These are phyloP conservation scores for Poecilus cupreus DNA, from an alignment of 2,888 invertebrate species.

Conservation along the genomic window DNA sequence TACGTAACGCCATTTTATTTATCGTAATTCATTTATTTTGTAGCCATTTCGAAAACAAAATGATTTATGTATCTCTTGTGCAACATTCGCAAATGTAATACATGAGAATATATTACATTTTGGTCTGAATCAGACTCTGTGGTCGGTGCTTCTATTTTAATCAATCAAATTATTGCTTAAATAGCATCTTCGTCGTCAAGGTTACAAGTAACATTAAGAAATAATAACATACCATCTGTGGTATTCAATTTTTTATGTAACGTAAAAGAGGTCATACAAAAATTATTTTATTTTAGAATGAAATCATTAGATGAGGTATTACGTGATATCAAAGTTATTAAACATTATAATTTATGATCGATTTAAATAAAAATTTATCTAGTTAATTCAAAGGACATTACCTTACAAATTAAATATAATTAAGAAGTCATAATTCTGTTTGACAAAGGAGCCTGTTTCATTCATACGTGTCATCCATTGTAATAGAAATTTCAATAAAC, in stretches of 20 bases:
- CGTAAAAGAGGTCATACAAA: constrained; percentile 3
- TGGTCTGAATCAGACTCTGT: neutral
- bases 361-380: neutral
- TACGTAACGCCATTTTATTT: neutral
- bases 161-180: constrained; percentile 18
- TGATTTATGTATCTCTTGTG: neutral
- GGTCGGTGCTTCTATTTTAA: neutral
- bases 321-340: neutral
- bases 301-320: too few species aligned
- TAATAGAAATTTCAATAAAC: neutral
- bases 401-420: neutral
- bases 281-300: too few species aligned
- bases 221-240: neutral
- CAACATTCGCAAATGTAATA: neutral
- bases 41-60: constrained; percentile 3
- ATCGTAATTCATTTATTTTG: neutral
- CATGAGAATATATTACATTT: neutral
- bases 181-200: constrained; percentile 14
- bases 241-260: constrained; percentile 13
- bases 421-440: neutral
- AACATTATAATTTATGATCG: neutral
- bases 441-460: neutral
- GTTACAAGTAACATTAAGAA: constrained; percentile 5
- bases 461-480: neutral
- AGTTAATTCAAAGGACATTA: neutral